Base-by-base conservation (phyloP, 2,888 invertebrate genomes). In the Lasioglossum zephyrum region DNA sequence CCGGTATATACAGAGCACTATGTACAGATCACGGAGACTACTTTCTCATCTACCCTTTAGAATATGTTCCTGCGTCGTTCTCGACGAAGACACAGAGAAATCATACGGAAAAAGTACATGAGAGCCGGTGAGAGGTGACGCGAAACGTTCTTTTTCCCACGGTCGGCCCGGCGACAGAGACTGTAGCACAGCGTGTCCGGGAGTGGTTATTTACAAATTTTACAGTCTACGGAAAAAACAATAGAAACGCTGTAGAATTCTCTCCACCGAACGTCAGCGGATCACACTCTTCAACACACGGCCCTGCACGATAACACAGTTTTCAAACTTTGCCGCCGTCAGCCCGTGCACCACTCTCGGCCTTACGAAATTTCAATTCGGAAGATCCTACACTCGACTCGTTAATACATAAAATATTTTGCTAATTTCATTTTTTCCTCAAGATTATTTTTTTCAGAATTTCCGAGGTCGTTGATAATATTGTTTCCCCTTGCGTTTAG, bases 141-240 rank as follows among this genome's bases (percentile, higher is more conserved):
- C 47, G 18, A 69, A 36, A 60, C 16, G n/a, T n/a, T n/a, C 26
- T 39, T 76, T 76, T 8, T 22, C 18, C 31, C n/a, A 18, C 22
- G 16, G 69, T 76, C 60, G 78, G 16, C 39, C 44, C 47, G 9
- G 31, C 11, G 79, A 81, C 76, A 72, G 36, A 39, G 26, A 63
- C 26, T 77, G 74, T 47, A 44, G 2, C 31, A 16, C 16, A 31
- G 26, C n/a, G n/a, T 31, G 31, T 47, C 49, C 49, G 66, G 66
- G 66, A 57, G 66, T 49, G 73, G 77, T 84, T 92, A 93, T 93
- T 90, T 93, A 93, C 92, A 93, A 70, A 88, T 89, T 91, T 82
- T 92, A 93, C 92, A 93, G 82, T 88, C 86, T 18, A 70, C n/a
- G 41, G 39, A 41, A 41, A 70, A 22, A 57, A 57, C 57, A 4